Evolutionary conservation across 2,113 vertebrate species (phyloP).

Genomic region (Butorides virescens): DNA sequence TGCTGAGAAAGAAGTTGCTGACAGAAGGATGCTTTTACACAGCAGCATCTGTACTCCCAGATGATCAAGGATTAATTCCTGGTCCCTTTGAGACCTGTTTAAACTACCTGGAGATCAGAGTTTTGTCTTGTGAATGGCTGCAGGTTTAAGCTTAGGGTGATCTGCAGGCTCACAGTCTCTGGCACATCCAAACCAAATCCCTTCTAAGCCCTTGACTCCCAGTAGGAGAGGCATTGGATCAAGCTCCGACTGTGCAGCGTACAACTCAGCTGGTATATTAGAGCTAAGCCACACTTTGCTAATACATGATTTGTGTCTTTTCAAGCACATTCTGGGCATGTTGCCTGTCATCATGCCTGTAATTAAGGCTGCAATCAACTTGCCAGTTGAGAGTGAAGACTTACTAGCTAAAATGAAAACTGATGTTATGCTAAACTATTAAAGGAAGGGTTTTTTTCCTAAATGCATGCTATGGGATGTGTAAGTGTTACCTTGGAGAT

Average conservation of each 20-base stretch:
- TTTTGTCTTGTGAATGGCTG: neutral
- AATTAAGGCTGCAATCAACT: neutral
- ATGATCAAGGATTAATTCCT: neutral
- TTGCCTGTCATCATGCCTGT: neutral
- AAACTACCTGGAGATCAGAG: neutral
- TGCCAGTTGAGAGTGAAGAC: neutral
- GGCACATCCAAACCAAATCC: conserved; percentile 5
- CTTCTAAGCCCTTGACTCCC: neutral
- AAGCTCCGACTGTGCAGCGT: neutral
- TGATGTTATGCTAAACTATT: neutral
- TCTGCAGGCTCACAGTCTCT: neutral
- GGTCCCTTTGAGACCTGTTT: neutral
- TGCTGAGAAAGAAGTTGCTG: neutral
- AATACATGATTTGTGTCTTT: neutral
- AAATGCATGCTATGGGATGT: neutral
- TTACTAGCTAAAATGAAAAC: neutral
- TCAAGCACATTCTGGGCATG: neutral
- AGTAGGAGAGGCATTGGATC: neutral
- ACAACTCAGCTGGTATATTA: neutral
- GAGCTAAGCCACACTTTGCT: neutral
- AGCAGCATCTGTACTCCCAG: neutral
- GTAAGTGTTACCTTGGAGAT: conserved; percentile 4
- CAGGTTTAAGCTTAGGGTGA: conserved; percentile 1
- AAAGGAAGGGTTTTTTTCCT: neutral
- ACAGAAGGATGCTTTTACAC: neutral